Conservation (phyloP, 1,140 invertebrate genomes). For the Diabrotica virgifera region DNA sequence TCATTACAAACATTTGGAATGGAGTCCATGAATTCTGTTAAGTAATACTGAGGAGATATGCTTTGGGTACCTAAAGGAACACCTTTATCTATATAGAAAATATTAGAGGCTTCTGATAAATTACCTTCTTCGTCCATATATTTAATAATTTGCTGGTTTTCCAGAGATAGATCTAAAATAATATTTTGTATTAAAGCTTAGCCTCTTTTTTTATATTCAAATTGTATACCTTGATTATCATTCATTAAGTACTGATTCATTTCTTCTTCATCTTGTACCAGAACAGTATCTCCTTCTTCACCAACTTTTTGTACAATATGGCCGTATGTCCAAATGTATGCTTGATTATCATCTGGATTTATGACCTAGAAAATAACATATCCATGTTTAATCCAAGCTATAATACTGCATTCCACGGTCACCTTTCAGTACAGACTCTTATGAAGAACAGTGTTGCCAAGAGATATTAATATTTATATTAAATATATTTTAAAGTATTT, state of each 20-base stretch:
- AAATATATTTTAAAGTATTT: too few species aligned
- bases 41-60: constrained; percentile 22
- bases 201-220: too few species aligned
- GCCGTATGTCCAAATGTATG: constrained; percentile 31
- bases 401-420: too few species aligned
- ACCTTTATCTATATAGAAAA: constrained; percentile 13
- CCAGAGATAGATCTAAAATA: too few species aligned
- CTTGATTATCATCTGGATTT: constrained; percentile 26
- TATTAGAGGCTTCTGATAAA: not conserved
- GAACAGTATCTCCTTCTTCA: constrained; percentile 27
- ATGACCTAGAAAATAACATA: constrained; percentile 27
- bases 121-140: constrained; percentile 23
- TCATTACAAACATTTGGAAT: not conserved
- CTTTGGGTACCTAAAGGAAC: constrained; percentile 18
- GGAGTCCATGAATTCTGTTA: constrained; percentile 23
- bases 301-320: constrained; percentile 22
- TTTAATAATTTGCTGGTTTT: constrained; percentile 14
- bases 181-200: too few species aligned
- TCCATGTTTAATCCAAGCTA: too few species aligned
- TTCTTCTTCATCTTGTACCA: constrained; percentile 32
- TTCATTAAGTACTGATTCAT: constrained; percentile 33
- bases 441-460: too few species aligned
- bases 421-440: too few species aligned
- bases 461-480: too few species aligned
- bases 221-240: constrained; percentile 22